Evolutionary conservation across 2,797 vertebrate genomes (phyloP).

Genomic region (Kryptopterus vitreolus): DNA sequence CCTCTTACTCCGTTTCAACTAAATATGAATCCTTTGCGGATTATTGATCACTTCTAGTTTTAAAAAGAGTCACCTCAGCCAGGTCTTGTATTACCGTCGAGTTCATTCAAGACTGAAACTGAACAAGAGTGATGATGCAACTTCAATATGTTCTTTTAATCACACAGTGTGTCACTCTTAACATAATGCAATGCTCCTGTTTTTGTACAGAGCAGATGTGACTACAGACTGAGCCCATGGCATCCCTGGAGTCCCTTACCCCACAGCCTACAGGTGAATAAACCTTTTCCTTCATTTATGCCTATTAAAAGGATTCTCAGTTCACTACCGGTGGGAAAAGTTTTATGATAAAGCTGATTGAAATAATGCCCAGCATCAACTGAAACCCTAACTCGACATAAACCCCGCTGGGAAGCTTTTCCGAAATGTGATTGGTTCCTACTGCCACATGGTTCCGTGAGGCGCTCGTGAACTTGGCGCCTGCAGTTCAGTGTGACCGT

Average conservation of each 20-base stretch:
- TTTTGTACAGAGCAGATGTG: conserved; percentile 56
- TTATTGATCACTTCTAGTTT: not conserved
- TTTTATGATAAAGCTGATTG: not conserved
- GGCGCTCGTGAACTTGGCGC: conserved; percentile 28
- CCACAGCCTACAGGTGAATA: conserved; percentile 54
- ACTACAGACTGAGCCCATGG: conserved; percentile 55
- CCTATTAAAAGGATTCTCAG: not conserved
- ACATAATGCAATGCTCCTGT: conserved; percentile 38
- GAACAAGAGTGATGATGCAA: conserved; percentile 15
- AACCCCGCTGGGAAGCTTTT: conserved; percentile 7
- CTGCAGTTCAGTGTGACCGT: conserved; percentile 40
- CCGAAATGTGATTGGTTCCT: not conserved
- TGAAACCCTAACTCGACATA: not conserved
- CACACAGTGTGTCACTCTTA: conserved; percentile 9
- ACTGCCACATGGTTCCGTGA: conserved; percentile 4
- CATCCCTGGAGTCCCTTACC: conserved; percentile 51
- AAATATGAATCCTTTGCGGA: conserved; percentile 8
- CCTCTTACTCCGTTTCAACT: not conserved
- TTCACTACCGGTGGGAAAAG: not conserved
- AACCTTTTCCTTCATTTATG: not conserved
- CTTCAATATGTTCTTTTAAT: conserved; percentile 10
- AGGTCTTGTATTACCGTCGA: not conserved
- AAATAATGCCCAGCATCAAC: not conserved
- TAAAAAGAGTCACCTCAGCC: not conserved
- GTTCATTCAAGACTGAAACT: not conserved